Conservation (phyloP, 37 sponge, comb jelly and placozoan species). For the Eunapius fragilis region DNA sequence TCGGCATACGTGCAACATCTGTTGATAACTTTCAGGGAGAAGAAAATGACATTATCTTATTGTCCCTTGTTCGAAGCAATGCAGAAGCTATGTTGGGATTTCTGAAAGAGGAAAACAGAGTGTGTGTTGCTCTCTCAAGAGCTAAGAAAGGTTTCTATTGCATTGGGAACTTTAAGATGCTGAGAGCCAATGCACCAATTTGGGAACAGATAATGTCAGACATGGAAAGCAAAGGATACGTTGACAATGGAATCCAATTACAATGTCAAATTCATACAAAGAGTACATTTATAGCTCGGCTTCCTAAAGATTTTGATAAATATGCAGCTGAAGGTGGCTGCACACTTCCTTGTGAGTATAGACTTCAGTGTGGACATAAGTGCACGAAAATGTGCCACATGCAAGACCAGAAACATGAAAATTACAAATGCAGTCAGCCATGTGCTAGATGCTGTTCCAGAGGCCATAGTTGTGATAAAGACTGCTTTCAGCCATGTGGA, state of each 20-base stretch:
- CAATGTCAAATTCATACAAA: constrained; percentile 81
- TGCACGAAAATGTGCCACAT: constrained; percentile 69
- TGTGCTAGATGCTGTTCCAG: constrained; percentile 30
- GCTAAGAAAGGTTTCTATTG: constrained; percentile 91
- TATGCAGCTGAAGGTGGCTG: constrained; percentile 82
- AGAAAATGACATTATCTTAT: constrained; percentile 92
- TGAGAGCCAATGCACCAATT: constrained; percentile 30
- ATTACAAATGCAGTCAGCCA: constrained; percentile 26
- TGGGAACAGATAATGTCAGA: constrained; percentile 69
- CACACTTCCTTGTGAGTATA: constrained; percentile 27
- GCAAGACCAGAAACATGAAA: constrained; percentile 55
- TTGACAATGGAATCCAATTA: constrained; percentile 56
- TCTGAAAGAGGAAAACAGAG: constrained; percentile 76
- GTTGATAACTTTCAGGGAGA: constrained; percentile 97
- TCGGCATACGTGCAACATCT: constrained; percentile 68
- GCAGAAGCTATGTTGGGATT: constrained; percentile 73
- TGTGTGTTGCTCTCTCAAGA: constrained; percentile 94
- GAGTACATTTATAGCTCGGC: constrained; percentile 19
- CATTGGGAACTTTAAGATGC: constrained; percentile 88
- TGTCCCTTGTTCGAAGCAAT: constrained; percentile 88
- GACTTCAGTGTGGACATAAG: constrained; percentile 78
- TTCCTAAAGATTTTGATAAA: constrained; percentile 45
- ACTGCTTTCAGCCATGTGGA: constrained; percentile 33
- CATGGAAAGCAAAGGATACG: constrained; percentile 30
- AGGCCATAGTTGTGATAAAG: constrained; percentile 30